Evolutionary conservation across 2,888 invertebrate species (phyloP).

Genomic region (Drosophila differens): DNA sequence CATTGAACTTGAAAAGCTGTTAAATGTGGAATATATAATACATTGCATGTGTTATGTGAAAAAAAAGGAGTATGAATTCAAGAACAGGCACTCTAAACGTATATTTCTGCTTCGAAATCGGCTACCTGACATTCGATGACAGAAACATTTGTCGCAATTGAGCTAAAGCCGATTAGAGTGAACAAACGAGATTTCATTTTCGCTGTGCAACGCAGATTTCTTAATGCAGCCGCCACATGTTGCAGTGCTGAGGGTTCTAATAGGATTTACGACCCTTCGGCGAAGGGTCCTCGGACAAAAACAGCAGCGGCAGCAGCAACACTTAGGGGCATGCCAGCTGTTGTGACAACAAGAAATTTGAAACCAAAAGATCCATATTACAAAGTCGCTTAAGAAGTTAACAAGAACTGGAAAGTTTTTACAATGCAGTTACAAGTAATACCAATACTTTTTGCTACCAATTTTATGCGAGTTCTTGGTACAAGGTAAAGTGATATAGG

Average conservation of each 20-base stretch:
- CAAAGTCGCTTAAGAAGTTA: slow-evolving; percentile 61
- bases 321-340: slow-evolving; percentile 59
- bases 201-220: slow-evolving; percentile 11
- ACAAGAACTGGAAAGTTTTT: slow-evolving; percentile 41
- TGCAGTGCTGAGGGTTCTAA: slow-evolving; percentile 63
- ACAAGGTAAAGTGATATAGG: slow-evolving; percentile 33
- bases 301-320: slow-evolving; percentile 10
- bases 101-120: background rate
- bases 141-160: slow-evolving; percentile 61
- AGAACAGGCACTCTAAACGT: background rate
- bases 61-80: background rate
- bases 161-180: slow-evolving; percentile 65
- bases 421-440: slow-evolving; percentile 26
- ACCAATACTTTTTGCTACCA: slow-evolving; percentile 32
- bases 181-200: slow-evolving; percentile 26
- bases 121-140: slow-evolving; percentile 57
- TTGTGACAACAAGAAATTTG: slow-evolving; percentile 74
- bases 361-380: slow-evolving; percentile 37
- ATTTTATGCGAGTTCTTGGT: slow-evolving; percentile 39
- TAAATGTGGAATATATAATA: background rate
- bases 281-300: slow-evolving; percentile 28
- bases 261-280: slow-evolving; percentile 71
- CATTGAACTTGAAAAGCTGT: background rate
- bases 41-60: slow-evolving; percentile 8
- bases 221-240: slow-evolving; percentile 59